Conservation (phyloP, 2,888 invertebrate species). For the Drosophila nr. fundita region DNA sequence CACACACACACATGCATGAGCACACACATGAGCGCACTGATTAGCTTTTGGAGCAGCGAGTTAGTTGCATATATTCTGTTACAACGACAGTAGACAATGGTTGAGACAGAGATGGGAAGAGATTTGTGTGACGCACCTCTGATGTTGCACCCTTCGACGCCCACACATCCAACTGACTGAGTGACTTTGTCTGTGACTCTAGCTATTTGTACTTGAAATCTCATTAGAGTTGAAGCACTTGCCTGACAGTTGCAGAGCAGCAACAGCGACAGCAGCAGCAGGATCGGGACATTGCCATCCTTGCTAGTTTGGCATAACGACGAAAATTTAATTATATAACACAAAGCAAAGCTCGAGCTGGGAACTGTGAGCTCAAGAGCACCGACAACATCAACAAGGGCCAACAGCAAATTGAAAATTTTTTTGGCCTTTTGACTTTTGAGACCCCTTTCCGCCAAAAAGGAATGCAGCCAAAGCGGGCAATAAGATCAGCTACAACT, state of each 20-base stretch:
- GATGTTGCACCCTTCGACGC: background rate
- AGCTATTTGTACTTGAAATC: slow-evolving; percentile 77
- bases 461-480: background rate
- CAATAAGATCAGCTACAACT: slow-evolving; percentile 11
- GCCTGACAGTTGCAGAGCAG: slow-evolving; percentile 52
- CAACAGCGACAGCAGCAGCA: slow-evolving; percentile 12
- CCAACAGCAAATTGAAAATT: slow-evolving; percentile 53
- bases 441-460: background rate
- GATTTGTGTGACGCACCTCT: background rate
- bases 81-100: slow-evolving; percentile 57
- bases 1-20: background rate
- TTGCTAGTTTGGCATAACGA: slow-evolving; percentile 68
- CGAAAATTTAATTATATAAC: slow-evolving; percentile 77
- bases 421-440: slow-evolving; percentile 52
- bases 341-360: slow-evolving; percentile 58
- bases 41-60: slow-evolving; percentile 56
- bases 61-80: slow-evolving; percentile 69
- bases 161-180: slow-evolving; percentile 22
- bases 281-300: slow-evolving; percentile 1
- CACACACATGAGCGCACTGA: slow-evolving; percentile 43
- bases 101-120: slow-evolving; percentile 8
- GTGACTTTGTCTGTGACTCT: slow-evolving; percentile 46
- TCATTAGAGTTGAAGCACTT: slow-evolving; percentile 77
- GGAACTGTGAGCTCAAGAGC: slow-evolving; percentile 12
- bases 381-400: slow-evolving; percentile 55